These are phyloP conservation scores for Pachyrhynchus sulphureomaculatus DNA, from an alignment of 1,140 invertebrate species.

Conservation along the genomic window DNA sequence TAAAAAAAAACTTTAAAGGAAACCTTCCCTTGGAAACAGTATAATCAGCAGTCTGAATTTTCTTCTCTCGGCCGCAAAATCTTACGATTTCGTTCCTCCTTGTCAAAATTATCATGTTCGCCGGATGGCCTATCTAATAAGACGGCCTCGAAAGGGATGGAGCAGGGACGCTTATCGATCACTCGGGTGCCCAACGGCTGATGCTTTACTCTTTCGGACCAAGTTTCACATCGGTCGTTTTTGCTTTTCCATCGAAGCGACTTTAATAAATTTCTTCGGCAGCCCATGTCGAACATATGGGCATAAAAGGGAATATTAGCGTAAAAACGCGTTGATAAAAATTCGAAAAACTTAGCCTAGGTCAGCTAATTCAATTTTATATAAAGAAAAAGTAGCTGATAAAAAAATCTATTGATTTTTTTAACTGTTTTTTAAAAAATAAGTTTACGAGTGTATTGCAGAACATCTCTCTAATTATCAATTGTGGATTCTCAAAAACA, in stretches of 20 bases:
- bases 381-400: too few species aligned
- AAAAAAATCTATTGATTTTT: too few species aligned
- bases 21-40: too few species aligned
- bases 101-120: conserved; percentile 27
- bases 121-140: conserved; percentile 27
- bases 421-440: too few species aligned
- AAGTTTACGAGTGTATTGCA: too few species aligned
- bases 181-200: conserved; percentile 18
- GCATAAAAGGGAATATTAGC: neutral
- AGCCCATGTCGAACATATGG: conserved; percentile 1
- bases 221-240: conserved; percentile 26
- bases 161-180: conserved; percentile 19
- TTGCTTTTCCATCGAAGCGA: neutral
- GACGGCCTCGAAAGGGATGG: conserved; percentile 11
- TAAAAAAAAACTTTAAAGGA: too few species aligned
- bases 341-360: too few species aligned
- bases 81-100: conserved; percentile 8
- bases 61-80: neutral
- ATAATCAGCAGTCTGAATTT: conserved; percentile 4
- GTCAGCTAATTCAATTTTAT: too few species aligned
- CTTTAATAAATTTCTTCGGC: conserved; percentile 12
- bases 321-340: too few species aligned
- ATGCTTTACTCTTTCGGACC: conserved; percentile 31
- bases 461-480: too few species aligned
- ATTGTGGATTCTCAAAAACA: too few species aligned